Evolutionary conservation across 1,140 invertebrate genomes (phyloP), one percentile per base, ranked within the genome.

Genomic region (Cephus cinctus): DNA sequence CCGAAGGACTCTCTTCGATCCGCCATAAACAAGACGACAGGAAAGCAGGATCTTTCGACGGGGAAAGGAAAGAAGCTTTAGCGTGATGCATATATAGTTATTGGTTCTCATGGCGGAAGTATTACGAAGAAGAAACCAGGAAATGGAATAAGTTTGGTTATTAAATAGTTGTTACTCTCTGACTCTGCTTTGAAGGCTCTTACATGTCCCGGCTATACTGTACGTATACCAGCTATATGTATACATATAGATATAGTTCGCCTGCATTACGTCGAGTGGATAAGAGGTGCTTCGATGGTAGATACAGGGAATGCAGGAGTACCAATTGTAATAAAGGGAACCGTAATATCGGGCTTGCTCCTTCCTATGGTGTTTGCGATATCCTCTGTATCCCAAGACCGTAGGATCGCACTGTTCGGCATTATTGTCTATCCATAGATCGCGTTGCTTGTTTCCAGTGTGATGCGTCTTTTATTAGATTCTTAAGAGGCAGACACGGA

Each of bases 101-200:
- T 15, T 8, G 34, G 12, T 12, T 22, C 5, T 36, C 31, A 35
- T 32, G 30, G 43, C 12, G n/a, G 38, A 25, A 25, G 21, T 45
- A 36, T 40, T n/a, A 22, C 8, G 14, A 15, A 43, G 43, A 47
- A 15, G 31, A 55, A 44, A 12, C 36, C 30, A 22, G 43, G 53
- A 63, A 67, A 67, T 65, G 56, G 62, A 63, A 68, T 57, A 68
- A 68, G 60, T 70, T 69, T 65, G 46, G 43, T 68, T 70, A 62
- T 70, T 66, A 67, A 69, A 63, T 58, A 61, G 49, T 59, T 63
- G 49, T 61, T 56, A 56, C 43, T 45, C n/a, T n/a, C 6, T 40
- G 52, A 23, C 21, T 42, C 31, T 38, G 19, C 23, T 20, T 19
- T n/a, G 34, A 6, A 11, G 34, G 27, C 27, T 30, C 25, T 27